A percentile compares a stretch with the other conserved stretches of the same genome.
Conservation (phyloP, 2,888 invertebrate species). For the Phytoseiulus persimilis region DNA sequence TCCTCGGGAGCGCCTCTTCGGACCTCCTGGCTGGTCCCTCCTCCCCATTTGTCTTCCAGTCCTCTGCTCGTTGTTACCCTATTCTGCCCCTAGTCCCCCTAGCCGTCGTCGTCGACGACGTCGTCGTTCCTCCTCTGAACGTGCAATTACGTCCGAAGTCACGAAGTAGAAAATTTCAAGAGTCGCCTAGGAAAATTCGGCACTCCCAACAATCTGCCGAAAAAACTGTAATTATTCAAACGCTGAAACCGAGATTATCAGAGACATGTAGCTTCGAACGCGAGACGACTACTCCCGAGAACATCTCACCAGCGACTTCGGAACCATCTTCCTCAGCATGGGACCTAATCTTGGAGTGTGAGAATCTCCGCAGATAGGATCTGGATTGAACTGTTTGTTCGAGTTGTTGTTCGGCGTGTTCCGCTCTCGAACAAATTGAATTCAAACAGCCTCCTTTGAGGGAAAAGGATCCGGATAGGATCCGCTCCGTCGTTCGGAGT, state of each 20-base stretch:
- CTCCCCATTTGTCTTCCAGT: background rate
- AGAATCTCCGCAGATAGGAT: too few species aligned
- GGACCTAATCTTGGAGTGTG: too few species aligned
- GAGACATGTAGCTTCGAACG: background rate
- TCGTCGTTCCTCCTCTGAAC: background rate
- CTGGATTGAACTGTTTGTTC: too few species aligned
- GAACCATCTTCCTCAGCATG: too few species aligned
- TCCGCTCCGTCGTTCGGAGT: too few species aligned
- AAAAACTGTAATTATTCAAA: background rate
- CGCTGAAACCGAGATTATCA: too few species aligned
- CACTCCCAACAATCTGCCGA: background rate
- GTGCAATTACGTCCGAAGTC: background rate
- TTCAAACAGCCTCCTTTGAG: too few species aligned
- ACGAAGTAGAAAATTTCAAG: background rate
- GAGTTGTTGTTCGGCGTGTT: too few species aligned
- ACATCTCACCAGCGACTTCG: too few species aligned
- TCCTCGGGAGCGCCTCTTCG: too few species aligned
- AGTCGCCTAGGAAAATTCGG: background rate
- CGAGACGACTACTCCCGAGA: background rate
- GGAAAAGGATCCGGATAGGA: too few species aligned
- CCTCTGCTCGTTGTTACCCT: background rate
- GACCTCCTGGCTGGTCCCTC: background rate
- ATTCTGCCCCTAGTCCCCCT: background rate
- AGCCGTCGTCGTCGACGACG: background rate
- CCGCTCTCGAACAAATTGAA: too few species aligned